These are phyloP conservation scores for Radopholus similis DNA, from an alignment of 1,140 invertebrate species.

Conservation along the genomic window DNA sequence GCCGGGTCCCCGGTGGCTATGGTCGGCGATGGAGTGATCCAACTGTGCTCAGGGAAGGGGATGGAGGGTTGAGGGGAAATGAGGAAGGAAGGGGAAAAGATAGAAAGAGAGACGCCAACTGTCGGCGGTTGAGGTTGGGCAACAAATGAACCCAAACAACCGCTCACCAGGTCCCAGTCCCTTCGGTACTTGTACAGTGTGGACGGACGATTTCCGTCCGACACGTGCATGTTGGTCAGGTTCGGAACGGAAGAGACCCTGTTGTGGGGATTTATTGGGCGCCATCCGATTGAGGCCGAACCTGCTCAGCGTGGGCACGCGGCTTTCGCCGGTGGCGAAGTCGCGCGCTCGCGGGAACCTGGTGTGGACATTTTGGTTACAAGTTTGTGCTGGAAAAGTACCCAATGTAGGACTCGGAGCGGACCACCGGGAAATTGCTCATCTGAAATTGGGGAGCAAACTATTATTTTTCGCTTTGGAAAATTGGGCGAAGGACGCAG, in stretches of 20 bases:
- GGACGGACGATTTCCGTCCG: conserved; percentile 37
- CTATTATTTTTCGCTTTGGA: background rate
- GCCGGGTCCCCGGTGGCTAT: conserved; percentile 37
- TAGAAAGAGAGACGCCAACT: background rate
- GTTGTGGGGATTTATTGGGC: conserved; percentile 8
- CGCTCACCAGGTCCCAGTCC: conserved; percentile 43
- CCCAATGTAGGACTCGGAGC: conserved; percentile 48
- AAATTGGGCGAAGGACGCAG: background rate
- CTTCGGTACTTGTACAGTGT: conserved; percentile 50
- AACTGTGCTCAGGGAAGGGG: conserved; percentile 18
- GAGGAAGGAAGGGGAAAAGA: background rate
- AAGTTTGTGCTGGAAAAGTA: too few species aligned
- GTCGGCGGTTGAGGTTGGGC: background rate
- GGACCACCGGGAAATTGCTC: conserved; percentile 44
- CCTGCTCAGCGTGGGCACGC: conserved; percentile 35
- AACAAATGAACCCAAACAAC: conserved; percentile 1
- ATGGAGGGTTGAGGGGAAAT: background rate
- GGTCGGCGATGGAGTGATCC: conserved; percentile 46
- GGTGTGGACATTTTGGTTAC: conserved; percentile 12
- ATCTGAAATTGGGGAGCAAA: conserved; percentile 15
- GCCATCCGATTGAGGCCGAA: conserved; percentile 1
- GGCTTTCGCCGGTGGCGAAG: conserved; percentile 14
- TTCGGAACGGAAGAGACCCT: conserved; percentile 57
- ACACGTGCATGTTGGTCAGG: conserved; percentile 43
- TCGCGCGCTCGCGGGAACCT: conserved; percentile 38